Base-by-base conservation (phyloP, 2,888 invertebrate genomes). In the Allolobophora icterica region DNA sequence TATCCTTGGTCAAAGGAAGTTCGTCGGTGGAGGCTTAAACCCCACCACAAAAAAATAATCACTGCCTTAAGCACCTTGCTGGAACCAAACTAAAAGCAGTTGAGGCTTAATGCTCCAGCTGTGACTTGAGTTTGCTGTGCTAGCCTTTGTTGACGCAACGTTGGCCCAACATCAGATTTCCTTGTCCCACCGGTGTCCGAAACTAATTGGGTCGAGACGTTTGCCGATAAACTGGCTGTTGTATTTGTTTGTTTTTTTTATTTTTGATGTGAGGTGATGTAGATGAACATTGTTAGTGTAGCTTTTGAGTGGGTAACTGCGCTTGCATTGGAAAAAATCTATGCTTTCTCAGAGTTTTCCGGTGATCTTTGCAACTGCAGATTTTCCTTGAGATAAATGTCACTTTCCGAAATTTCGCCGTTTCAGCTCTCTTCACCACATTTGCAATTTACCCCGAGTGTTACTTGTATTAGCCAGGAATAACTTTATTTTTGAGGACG, bases 191-290 rank as follows among this genome's bases (percentile, higher is more conserved):
- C 71, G 71, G 30, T 71, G 71, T n/a, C 52, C 6, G 24, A 52
- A 52, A 52, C 24, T 52, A 52, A 71, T 71, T 71, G 15, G 30
- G 71, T 6, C 13, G 71, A 30, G 71, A 71, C 71, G 8, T 71
- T 71, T 71, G 71, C 71, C 71, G 30, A 71, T 71, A n/a, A n/a
- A 71, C 52, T 71, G 71, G n/a, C 30, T 71, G 71, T 71, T 71
- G 71, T 71, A 71, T 71, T n/a, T n/a, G 52, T 71, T n/a, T n/a
- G 52, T 71, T 71, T 71, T 71, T 71, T n/a, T 71, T n/a, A 71
- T 71, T n/a, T 13, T n/a, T 71, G 71, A 71, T 71, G 71, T n/a
- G 71, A 71, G 71, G n/a, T 30, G 71, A n/a, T 71, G 71, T 71
- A 71, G 71, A 52, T 52, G 24, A 24, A 52, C 52, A 24, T n/a